Percentiles rank a stretch among this genome's conserved stretches.
phyloP scores from a whole-genome alignment of 2,113 vertebrate species.

The human region GRCh38 chr4:157119001-157119500 shows the following conservation, averaged over 20 bases:
- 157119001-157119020: neutral
- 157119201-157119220: neutral
- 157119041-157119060: neutral
- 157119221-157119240: neutral
- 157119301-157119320: neutral
- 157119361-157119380: neutral
- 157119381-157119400: neutral
- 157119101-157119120: slow-evolving; percentile 14
- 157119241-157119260: neutral
- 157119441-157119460: neutral
- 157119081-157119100: neutral
- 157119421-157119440: neutral
- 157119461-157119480: neutral
- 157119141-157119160: neutral
- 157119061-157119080: neutral
- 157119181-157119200: neutral
- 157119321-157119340: neutral
- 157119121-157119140: neutral
- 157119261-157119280: accelerated
- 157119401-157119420: neutral
- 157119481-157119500: neutral
- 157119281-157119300: neutral
- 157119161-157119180: neutral
- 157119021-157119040: neutral
- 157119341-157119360: neutral